phyloP scores from a whole-genome alignment of 1,140 invertebrate species.

The Nylanderia fulva region DNA sequence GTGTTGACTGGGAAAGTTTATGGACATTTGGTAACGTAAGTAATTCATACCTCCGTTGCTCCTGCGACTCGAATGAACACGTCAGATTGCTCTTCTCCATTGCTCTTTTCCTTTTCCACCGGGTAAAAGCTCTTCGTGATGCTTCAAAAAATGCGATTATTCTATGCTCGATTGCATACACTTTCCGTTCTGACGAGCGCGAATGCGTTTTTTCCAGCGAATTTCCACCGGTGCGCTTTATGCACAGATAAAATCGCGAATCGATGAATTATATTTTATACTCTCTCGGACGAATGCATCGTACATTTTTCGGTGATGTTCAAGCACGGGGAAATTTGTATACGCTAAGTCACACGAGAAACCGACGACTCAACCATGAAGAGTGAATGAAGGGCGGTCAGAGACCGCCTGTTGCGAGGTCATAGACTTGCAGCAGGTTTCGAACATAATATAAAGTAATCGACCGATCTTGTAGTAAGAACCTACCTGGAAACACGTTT shows the following conservation, averaged over 20 bases:
- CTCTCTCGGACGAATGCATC: background rate
- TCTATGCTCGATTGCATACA: background rate
- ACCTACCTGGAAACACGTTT: background rate
- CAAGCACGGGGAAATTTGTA: background rate
- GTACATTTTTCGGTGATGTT: background rate
- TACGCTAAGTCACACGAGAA: background rate
- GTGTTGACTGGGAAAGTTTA: slow-evolving; percentile 35
- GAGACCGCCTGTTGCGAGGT: background rate
- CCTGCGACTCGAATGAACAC: slow-evolving; percentile 26
- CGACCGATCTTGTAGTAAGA: background rate
- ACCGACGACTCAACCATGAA: slow-evolving; percentile 1
- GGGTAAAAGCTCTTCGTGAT: background rate
- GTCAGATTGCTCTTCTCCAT: slow-evolving; percentile 20
- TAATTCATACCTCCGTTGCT: slow-evolving; percentile 53
- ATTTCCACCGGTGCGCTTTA: background rate
- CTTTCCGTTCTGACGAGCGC: background rate
- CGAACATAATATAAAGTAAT: background rate
- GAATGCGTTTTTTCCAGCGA: slow-evolving; percentile 18
- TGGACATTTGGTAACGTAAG: background rate
- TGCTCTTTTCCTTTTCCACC: slow-evolving; percentile 47
- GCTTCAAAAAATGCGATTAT: background rate
- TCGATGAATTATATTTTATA: background rate
- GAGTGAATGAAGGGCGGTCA: background rate
- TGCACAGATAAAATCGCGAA: slow-evolving; percentile 17
- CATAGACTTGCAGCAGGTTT: background rate